Percentiles rank a stretch among this genome's conserved stretches.
phyloP scores from a whole-genome alignment of 2,797 vertebrate species.

The Sebastes aleutianus region DNA sequence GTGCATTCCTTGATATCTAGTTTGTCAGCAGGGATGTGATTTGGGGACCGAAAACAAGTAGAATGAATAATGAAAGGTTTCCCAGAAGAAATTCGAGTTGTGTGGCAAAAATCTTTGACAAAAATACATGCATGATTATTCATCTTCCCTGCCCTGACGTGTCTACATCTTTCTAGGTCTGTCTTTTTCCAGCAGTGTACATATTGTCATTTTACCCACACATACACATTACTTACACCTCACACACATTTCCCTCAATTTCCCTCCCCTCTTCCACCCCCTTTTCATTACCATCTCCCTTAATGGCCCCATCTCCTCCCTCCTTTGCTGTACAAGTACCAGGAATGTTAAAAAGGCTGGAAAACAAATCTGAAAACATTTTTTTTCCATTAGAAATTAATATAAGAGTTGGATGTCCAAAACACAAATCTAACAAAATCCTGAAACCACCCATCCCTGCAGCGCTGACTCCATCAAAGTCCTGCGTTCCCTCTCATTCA shows the following conservation, averaged over 20 bases:
- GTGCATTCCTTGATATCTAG: neutral
- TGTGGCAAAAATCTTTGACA: neutral
- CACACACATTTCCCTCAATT: slow-evolving; percentile 1
- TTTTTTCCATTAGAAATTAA: neutral
- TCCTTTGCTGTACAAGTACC: neutral
- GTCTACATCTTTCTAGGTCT: neutral
- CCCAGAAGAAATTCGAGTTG: neutral
- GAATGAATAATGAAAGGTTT: neutral
- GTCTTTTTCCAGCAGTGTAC: neutral
- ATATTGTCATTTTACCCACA: neutral
- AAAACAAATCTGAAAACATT: neutral
- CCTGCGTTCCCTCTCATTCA: slow-evolving; percentile 19
- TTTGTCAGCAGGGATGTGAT: neutral
- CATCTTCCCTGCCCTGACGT: neutral
- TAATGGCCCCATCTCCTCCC: neutral
- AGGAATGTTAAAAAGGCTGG: neutral
- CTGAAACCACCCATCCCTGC: neutral
- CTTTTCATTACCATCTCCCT: neutral
- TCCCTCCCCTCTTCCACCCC: neutral
- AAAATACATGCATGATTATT: neutral
- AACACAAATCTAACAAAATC: slow-evolving; percentile 4
- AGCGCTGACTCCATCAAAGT: slow-evolving; percentile 27
- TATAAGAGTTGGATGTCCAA: neutral
- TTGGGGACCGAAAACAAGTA: neutral
- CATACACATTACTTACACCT: neutral